phyloP scores from a whole-genome alignment of 2,113 vertebrate species.

The Ovibos moschatus region DNA sequence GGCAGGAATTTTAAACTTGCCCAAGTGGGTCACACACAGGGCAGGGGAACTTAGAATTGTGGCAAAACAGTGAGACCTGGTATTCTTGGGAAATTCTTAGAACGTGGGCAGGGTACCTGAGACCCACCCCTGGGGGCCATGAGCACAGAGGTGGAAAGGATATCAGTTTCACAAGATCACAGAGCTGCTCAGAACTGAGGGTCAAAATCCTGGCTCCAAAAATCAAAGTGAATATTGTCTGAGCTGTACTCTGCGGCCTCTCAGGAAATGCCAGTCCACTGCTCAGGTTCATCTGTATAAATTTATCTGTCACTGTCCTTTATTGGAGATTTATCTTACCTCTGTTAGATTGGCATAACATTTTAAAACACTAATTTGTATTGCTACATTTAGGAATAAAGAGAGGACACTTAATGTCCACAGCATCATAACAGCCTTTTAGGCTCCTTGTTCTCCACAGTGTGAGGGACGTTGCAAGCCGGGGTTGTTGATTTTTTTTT shows the following conservation, averaged over 20 bases:
- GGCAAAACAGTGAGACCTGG: background rate
- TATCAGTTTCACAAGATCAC: background rate
- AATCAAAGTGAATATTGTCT: background rate
- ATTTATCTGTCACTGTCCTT: background rate
- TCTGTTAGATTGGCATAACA: background rate
- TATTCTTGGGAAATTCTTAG: background rate
- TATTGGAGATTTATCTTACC: background rate
- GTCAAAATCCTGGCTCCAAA: background rate
- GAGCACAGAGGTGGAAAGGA: background rate
- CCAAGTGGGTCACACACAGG: background rate
- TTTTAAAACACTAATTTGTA: background rate
- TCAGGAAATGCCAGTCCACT: background rate
- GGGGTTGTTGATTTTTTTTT: background rate
- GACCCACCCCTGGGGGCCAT: background rate
- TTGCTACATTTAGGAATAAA: background rate
- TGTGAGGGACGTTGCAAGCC: background rate
- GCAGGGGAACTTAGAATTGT: background rate
- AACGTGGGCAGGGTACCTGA: background rate
- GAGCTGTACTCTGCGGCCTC: background rate
- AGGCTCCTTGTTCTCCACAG: background rate
- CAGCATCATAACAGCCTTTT: background rate
- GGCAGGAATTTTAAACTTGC: background rate
- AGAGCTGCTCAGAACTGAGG: background rate
- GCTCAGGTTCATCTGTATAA: background rate
- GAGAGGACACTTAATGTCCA: background rate